Evolutionary conservation across 2,888 invertebrate genomes (phyloP).

Genomic region (Odontomyia ornata): DNA sequence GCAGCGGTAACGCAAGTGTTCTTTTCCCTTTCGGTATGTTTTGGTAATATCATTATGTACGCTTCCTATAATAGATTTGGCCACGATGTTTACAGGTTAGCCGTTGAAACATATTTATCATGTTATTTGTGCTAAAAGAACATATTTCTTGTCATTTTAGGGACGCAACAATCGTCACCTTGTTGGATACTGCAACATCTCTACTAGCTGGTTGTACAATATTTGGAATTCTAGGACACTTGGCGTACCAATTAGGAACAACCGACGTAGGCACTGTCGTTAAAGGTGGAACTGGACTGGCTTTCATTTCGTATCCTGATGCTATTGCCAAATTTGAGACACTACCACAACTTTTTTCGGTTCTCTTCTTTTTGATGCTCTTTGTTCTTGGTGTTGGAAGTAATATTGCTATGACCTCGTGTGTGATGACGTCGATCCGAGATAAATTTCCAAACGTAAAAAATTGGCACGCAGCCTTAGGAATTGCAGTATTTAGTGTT

Average conservation of each 20-base stretch:
- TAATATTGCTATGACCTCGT: constrained; percentile 65
- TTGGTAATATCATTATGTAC: constrained; percentile 72
- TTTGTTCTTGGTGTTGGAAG: constrained; percentile 68
- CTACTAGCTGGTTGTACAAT: constrained; percentile 69
- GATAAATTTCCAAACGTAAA: constrained; percentile 64
- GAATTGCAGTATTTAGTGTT: constrained; percentile 66
- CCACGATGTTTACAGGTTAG: constrained; percentile 68
- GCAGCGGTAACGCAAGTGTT: constrained; percentile 73
- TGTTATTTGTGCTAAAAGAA: too few species aligned
- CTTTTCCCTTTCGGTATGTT: constrained; percentile 71
- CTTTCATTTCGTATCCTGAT: constrained; percentile 70
- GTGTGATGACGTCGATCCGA: constrained; percentile 65
- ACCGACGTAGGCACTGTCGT: constrained; percentile 66
- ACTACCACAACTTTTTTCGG: constrained; percentile 68
- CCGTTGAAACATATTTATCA: not conserved
- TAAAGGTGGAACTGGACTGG: constrained; percentile 67
- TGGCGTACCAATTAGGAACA: constrained; percentile 66
- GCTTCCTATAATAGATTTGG: constrained; percentile 70
- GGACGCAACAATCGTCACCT: constrained; percentile 68
- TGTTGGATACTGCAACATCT: constrained; percentile 68
- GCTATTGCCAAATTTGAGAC: constrained; percentile 67
- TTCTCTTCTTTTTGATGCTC: constrained; percentile 68
- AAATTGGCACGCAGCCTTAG: constrained; percentile 67
- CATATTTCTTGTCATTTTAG: constrained; percentile 55
- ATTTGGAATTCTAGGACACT: constrained; percentile 68